Evolutionary conservation across 2,113 vertebrate genomes (phyloP).

Genomic region (Circaetus gallicus): DNA sequence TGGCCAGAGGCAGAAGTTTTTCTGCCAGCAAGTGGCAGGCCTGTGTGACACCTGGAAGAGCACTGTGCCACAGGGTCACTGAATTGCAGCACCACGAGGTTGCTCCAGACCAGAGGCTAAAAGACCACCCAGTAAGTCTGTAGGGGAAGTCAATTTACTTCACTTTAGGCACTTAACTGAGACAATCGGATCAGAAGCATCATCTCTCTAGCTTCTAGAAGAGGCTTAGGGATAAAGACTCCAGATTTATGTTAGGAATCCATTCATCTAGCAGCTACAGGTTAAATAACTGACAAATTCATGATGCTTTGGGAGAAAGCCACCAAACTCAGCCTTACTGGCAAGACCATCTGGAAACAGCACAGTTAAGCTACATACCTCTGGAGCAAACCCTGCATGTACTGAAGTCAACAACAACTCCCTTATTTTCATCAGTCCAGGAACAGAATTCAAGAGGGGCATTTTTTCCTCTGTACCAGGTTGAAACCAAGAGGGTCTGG

Average conservation of each 20-base stretch:
- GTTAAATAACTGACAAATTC: neutral
- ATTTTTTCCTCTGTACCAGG: neutral
- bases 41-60: neutral
- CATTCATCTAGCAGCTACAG: neutral
- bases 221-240: neutral
- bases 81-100: neutral
- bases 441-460: neutral
- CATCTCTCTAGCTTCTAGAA: neutral
- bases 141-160: neutral
- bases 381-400: neutral
- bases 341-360: neutral
- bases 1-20: neutral
- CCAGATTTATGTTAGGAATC: neutral
- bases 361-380: too few species aligned
- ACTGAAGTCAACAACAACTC: neutral
- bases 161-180: neutral
- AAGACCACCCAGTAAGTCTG: neutral
- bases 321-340: neutral
- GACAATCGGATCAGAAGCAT: neutral
- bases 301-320: neutral
- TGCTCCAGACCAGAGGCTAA: neutral
- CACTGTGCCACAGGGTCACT: neutral
- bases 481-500: neutral
- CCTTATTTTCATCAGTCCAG: neutral
- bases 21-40: neutral